These are phyloP conservation scores for Philotrypesis tridentata DNA, from an alignment of 1,140 invertebrate genomes.

Conservation along the genomic window DNA sequence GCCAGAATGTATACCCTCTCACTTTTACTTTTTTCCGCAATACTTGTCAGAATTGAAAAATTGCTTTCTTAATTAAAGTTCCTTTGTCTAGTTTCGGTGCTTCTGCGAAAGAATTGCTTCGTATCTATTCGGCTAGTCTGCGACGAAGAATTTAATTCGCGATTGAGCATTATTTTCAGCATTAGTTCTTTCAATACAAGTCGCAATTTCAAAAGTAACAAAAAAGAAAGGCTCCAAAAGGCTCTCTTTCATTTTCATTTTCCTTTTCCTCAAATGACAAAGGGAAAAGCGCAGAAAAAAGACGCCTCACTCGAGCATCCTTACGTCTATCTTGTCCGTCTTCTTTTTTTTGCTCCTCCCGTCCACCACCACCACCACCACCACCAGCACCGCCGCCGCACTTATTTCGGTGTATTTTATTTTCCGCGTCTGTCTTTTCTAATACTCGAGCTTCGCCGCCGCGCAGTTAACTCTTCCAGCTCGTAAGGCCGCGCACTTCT, in stretches of 20 bases:
- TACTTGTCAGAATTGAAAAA: not conserved
- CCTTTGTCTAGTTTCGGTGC: not conserved
- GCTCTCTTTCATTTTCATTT: slow-evolving; percentile 12
- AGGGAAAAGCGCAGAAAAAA: not conserved
- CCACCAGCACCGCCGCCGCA: no score
- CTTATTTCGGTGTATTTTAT: not conserved
- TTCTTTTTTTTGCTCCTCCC: not conserved
- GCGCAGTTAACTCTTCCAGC: not conserved
- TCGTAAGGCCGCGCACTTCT: not conserved
- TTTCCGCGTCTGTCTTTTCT: slow-evolving; percentile 3
- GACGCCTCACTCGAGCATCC: not conserved
- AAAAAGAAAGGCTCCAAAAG: no score
- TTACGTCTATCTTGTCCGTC: not conserved
- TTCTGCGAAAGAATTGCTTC: no score
- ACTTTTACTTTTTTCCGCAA: not conserved
- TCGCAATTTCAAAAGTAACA: no score
- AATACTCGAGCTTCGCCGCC: not conserved
- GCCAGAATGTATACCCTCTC: not conserved
- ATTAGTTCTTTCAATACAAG: no score
- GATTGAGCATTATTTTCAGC: no score
- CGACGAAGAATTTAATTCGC: no score
- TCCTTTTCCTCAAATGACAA: not conserved
- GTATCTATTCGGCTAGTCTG: no score
- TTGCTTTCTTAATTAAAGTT: not conserved
- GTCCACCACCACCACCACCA: no score